Evolutionary conservation across 2,797 vertebrate species (phyloP), one percentile per base, ranked within the genome.

Genomic region (Eleutherodactylus coqui): DNA sequence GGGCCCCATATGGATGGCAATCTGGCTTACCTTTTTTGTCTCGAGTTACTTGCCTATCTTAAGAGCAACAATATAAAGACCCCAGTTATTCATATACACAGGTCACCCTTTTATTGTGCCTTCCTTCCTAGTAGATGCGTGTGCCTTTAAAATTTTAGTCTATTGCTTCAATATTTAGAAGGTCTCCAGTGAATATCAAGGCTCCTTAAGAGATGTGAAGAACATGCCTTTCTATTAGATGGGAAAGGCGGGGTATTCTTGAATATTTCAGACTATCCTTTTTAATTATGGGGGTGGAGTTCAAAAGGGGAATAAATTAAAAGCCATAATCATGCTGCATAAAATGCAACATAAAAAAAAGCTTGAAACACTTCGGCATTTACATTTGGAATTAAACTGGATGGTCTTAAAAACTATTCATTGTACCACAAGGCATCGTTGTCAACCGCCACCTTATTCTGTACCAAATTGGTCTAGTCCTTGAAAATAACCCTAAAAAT

Each of bases 131-230:
- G 69, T 84, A 58, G 60, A 85, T 84, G 77, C 43, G 36, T 85
- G 86, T 87, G 86, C 86, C 86, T 87, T 87, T 69, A 34, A 8
- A 80, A 81, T 43, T 75, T 80, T n/a, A 36, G 55, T 87, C 82
- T 80, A 67, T 64, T 79, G 69, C 81, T 80, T 84, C 69, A 55
- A 69, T 84, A 47, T 69, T 69, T 34, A 55, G 86, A 75, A 47
- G 27, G 29, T 75, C 32, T 75, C 82, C 70, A 47, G 5, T 53
- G 11, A n/a, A 38, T 53, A 67, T 64, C 53, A 84, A 67, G 82
- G 79, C 64, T 29, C 34, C 14, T 84, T 47, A 75, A 83, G 4
- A 83, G 73, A 29, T 41, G 43, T n/a, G 38, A 47, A 76, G 75
- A n/a, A 58, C 45, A 79, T 38, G 51, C 69, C 76, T 75, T 34